Percentiles rank a stretch among this genome's conserved stretches.
Conservation (phyloP, 2,113 vertebrate species). For the Poecile atricapillus region DNA sequence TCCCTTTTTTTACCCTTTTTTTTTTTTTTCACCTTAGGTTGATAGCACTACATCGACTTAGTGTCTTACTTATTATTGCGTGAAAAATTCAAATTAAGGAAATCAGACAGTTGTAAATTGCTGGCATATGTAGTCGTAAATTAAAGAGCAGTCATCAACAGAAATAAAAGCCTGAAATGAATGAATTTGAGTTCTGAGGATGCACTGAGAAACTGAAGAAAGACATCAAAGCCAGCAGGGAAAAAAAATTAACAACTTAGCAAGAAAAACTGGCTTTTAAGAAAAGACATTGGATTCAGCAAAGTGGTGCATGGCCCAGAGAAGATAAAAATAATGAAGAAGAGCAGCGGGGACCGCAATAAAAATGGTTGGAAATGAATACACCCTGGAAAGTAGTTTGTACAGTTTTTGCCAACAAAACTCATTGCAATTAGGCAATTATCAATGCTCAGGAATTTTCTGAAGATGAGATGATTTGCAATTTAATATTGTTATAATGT, state of each 20-base stretch:
- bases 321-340: conserved; percentile 49
- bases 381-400: background rate
- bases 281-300: conserved; percentile 6
- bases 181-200: conserved; percentile 43
- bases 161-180: conserved; percentile 56
- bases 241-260: conserved; percentile 38
- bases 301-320: background rate
- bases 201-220: conserved; percentile 31
- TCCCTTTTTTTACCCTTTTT: background rate
- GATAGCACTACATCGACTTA: background rate
- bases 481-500: background rate
- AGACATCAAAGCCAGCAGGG: conserved; percentile 54
- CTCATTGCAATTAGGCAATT: background rate
- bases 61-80: background rate
- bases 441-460: background rate
- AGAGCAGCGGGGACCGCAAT: background rate
- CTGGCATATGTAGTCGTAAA: conserved; percentile 43
- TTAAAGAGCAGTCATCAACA: conserved; percentile 52
- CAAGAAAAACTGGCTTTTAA: conserved; percentile 53
- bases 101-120: conserved; percentile 60
- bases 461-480: background rate
- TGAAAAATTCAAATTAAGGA: conserved; percentile 56
- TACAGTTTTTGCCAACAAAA: background rate
- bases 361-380: conserved; percentile 16
- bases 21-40: background rate